These are phyloP conservation scores for Lydus trimaculatus DNA, from an alignment of 2,888 invertebrate species.

Conservation along the genomic window DNA sequence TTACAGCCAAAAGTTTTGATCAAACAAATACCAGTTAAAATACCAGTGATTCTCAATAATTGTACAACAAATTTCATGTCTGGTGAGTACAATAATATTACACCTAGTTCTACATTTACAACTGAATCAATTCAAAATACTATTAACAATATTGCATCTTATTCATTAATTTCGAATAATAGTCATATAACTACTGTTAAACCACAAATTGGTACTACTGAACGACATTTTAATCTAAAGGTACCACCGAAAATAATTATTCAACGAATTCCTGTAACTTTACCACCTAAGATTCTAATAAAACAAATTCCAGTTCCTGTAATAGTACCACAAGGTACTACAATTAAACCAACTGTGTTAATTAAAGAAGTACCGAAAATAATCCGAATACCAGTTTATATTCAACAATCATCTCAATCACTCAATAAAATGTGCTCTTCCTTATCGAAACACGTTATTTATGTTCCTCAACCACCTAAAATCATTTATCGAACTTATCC, in stretches of 20 bases:
- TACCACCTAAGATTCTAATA: not conserved
- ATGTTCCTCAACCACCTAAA: not conserved
- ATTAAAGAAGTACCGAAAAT: not conserved
- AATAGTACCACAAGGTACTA: not conserved
- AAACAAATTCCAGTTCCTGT: constrained; percentile 14
- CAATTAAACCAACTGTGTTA: not conserved
- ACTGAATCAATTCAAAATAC: not conserved
- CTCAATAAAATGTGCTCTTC: not conserved
- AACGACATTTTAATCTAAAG: not conserved
- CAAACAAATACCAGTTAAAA: constrained; percentile 13
- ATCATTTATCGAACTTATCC: not conserved
- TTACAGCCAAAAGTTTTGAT: constrained; percentile 5
- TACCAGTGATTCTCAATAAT: not conserved
- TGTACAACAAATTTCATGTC: not conserved
- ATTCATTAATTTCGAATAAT: not conserved
- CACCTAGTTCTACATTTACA: not conserved
- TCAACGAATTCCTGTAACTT: not conserved
- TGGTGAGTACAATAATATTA: not conserved
- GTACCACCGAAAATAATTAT: not conserved
- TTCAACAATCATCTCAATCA: not conserved
- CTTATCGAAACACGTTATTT: not conserved
- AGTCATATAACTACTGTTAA: not conserved
- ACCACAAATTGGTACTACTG: not conserved
- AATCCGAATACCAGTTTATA: not conserved
- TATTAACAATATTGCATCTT: not conserved